Conservation (phyloP, 2,797 vertebrate species). For the Atherinosoma microstoma region DNA sequence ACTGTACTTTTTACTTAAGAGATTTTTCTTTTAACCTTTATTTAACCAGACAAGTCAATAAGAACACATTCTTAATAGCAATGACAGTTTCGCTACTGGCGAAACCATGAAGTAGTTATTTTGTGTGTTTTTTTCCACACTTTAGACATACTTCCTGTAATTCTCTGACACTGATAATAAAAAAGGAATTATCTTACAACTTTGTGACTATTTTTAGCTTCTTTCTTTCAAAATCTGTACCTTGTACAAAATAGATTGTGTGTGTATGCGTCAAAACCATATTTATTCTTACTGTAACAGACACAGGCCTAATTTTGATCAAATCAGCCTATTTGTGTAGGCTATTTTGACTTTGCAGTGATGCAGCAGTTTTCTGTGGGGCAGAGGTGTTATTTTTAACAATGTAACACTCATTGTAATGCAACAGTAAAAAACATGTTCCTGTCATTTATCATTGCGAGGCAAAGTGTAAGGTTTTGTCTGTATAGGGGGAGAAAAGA, state of each 20-base stretch:
- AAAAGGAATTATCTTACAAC: neutral
- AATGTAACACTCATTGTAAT: neutral
- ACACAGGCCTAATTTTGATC: too few species aligned
- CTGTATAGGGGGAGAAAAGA: neutral
- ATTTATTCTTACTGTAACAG: neutral
- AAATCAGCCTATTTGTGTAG: neutral
- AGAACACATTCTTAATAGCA: too few species aligned
- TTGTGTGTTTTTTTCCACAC: neutral
- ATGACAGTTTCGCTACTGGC: too few species aligned
- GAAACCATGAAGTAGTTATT: neutral
- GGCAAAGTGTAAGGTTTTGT: neutral
- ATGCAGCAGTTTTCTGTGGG: neutral
- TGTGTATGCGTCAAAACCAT: too few species aligned
- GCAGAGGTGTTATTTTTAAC: neutral
- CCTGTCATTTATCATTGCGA: neutral
- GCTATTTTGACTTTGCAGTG: neutral
- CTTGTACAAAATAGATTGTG: neutral
- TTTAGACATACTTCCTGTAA: neutral
- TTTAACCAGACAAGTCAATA: too few species aligned
- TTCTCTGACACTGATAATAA: neutral
- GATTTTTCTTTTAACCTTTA: too few species aligned
- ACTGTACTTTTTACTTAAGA: too few species aligned
- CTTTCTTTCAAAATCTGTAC: neutral
- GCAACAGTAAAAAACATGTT: neutral
- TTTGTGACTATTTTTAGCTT: neutral